These are phyloP conservation scores for Cettia cetti DNA, from an alignment of 2,113 vertebrate species.

Conservation along the genomic window DNA sequence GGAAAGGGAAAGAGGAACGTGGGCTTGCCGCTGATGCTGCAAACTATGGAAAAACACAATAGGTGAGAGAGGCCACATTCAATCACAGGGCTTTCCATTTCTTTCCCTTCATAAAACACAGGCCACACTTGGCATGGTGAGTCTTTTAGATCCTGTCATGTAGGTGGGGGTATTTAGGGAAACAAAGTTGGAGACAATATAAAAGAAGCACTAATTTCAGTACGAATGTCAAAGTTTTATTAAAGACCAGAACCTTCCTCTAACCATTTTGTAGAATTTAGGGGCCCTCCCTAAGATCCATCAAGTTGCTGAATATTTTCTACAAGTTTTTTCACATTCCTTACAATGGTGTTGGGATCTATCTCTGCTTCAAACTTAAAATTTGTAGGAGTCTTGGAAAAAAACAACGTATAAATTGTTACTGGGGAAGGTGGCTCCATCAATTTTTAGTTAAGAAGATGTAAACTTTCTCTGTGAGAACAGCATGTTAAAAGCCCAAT, in stretches of 20 bases:
- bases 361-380: neutral
- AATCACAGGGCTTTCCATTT: neutral
- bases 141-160: neutral
- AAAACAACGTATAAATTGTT: neutral
- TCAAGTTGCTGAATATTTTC: neutral
- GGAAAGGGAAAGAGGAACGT: neutral
- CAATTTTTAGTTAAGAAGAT: neutral
- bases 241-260: neutral
- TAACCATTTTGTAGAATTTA: neutral
- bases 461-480: neutral
- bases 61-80: neutral
- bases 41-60: neutral
- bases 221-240: neutral
- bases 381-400: neutral
- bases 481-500: neutral
- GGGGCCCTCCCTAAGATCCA: neutral
- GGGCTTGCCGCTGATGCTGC: neutral
- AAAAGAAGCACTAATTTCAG: neutral
- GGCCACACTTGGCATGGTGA: neutral
- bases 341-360: neutral
- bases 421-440: neutral
- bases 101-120: neutral
- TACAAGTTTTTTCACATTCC: neutral
- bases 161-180: fast-evolving
- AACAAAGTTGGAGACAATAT: neutral